A percentile compares a stretch with the other conserved stretches of the same genome.
phyloP scores from a whole-genome alignment of 2,113 vertebrate genomes.

The Isurus oxyrinchus region DNA sequence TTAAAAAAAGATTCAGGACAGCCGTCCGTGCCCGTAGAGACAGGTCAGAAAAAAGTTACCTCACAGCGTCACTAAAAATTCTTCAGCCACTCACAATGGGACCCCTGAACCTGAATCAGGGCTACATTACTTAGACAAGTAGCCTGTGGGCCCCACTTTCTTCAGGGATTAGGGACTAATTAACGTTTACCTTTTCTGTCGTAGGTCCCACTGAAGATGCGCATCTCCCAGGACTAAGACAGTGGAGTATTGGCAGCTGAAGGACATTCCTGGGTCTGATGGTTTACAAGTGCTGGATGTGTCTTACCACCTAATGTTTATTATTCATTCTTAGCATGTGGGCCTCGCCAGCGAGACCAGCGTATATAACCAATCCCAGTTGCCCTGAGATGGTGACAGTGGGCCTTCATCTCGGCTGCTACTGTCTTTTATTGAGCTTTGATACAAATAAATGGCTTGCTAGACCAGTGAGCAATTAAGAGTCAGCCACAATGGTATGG shows the following conservation, averaged over 20 bases:
- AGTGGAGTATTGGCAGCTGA: not conserved
- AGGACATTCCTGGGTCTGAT: not conserved
- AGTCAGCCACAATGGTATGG: not conserved
- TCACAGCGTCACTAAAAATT: too few species aligned
- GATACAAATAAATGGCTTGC: not conserved
- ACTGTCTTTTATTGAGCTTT: not conserved
- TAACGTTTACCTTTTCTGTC: too few species aligned
- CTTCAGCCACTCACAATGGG: too few species aligned
- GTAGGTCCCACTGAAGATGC: too few species aligned
- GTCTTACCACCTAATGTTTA: not conserved
- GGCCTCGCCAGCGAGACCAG: not conserved
- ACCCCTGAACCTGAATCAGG: too few species aligned
- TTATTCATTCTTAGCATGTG: not conserved
- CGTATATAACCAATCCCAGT: not conserved
- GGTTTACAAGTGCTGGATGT: not conserved
- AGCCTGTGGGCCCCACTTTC: too few species aligned
- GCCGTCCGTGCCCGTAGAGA: too few species aligned
- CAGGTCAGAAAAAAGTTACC: too few species aligned
- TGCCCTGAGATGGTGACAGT: not conserved
- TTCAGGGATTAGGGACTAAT: too few species aligned
- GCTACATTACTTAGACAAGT: too few species aligned
- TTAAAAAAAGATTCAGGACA: too few species aligned
- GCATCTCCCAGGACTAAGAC: not conserved
- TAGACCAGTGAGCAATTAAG: not conserved
- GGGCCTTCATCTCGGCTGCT: not conserved